Conservation (phyloP, 1,140 invertebrate genomes). For the Hermetia illucens region DNA sequence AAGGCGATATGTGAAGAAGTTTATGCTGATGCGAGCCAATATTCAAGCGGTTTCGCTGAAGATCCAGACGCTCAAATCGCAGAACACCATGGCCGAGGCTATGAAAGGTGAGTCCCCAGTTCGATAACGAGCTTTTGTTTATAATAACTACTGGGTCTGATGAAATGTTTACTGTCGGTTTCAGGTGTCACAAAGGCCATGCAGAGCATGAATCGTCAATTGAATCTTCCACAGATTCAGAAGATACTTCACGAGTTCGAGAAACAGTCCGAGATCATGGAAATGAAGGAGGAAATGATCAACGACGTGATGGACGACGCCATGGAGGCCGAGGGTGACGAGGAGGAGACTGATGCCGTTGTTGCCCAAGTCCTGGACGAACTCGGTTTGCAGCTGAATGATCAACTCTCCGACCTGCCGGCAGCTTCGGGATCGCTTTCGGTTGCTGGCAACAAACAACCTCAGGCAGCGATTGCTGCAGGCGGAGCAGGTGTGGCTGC, state of each 20-base stretch:
- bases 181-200: slow-evolving; percentile 88
- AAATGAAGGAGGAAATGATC: slow-evolving; percentile 99
- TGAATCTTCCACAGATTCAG: slow-evolving; percentile 98
- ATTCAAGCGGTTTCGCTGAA: slow-evolving; percentile 98
- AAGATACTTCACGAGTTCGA: slow-evolving; percentile 99
- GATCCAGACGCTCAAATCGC: slow-evolving; percentile 94
- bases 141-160: too few species aligned
- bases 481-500: slow-evolving; percentile 37
- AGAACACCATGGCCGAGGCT: slow-evolving; percentile 98
- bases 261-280: slow-evolving; percentile 99
- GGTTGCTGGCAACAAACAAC: slow-evolving; percentile 24
- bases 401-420: slow-evolving; percentile 78
- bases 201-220: slow-evolving; percentile 95
- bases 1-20: slow-evolving; percentile 91
- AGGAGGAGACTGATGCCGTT: slow-evolving; percentile 92
- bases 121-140: too few species aligned
- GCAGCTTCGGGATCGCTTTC: slow-evolving; percentile 28
- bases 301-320: slow-evolving; percentile 99
- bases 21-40: slow-evolving; percentile 99
- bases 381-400: slow-evolving; percentile 84
- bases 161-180: not conserved
- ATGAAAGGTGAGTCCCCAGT: slow-evolving; percentile 66
- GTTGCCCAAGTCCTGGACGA: slow-evolving; percentile 93
- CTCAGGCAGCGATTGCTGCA: slow-evolving; percentile 29
- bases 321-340: slow-evolving; percentile 95